Evolutionary conservation across 2,888 invertebrate genomes (phyloP), one percentile per base, ranked within the genome.

Genomic region (Lamellibrachia satsuma): DNA sequence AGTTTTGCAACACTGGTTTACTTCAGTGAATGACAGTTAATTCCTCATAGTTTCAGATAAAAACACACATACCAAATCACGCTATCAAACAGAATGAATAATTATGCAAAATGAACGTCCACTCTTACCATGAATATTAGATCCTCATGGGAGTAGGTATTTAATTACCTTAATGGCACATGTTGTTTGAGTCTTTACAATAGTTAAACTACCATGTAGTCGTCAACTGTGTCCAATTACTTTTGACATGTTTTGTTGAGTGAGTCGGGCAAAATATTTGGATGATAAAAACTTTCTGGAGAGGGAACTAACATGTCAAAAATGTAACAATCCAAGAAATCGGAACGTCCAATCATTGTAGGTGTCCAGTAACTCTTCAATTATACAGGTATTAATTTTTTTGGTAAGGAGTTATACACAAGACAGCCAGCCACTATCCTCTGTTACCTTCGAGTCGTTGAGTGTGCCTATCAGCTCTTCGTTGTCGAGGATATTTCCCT

Each of bases 401-500:
- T 15, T 75, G 75, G 22, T 75, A 15, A 22, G 6, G 75, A 75
- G n/a, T 75, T 15, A 15, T 75, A 75, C 55, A 55, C 55, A 60
- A 75, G 75, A 75, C n/a, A 11, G 75, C 75, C 75, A 75, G 75
- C 22, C 75, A 75, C 39, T 39, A 39, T 39, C 39, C 39, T 39
- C 39, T 52, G 92, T 92, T 91, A 96, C 96, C 95, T 97, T 97
- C 15, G 97, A 97, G 92, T 97, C 96, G 93, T 97, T 97, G 52
- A 97, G 95, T 4, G 96, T 96, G 94, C 96, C 96, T 92, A 97
- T 96, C 55, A 97, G 95, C 92, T 96, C 97, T 94, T 97, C 96
- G 92, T 97, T 96, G 93, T 97, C 97, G 91, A 97, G 94, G 92
- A 97, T 96, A 93, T 96, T 97, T 91, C 97, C 97, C 94, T 97